phyloP scores from a whole-genome alignment of 1,140 invertebrate genomes.

The Aleiodes sp. region DNA sequence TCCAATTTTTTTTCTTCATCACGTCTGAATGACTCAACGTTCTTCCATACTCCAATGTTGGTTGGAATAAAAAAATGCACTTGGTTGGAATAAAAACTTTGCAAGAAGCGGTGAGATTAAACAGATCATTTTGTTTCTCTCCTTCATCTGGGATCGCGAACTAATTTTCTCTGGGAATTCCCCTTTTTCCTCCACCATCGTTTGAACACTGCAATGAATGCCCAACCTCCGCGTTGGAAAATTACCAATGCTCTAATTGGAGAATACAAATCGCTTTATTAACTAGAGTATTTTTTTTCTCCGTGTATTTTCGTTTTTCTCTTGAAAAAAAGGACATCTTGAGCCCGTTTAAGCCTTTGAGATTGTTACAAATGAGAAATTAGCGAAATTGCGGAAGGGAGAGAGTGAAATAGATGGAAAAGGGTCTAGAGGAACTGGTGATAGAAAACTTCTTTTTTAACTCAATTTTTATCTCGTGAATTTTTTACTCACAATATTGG shows the following conservation, averaged over 20 bases:
- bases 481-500: slow-evolving; percentile 36
- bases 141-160: neutral
- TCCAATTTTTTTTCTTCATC: slow-evolving; percentile 22
- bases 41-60: neutral
- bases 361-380: neutral
- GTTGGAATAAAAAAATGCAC: too few relatives aligned
- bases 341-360: neutral
- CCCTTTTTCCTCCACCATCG: neutral
- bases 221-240: slow-evolving; percentile 12
- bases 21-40: neutral
- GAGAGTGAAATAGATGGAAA: too few relatives aligned
- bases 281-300: slow-evolving; percentile 31
- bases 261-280: slow-evolving; percentile 40
- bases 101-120: neutral
- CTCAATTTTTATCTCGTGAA: slow-evolving; percentile 48
- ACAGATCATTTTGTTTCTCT: slow-evolving; percentile 6
- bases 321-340: neutral
- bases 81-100: neutral
- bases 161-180: slow-evolving; percentile 23
- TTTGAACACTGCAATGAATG: slow-evolving; percentile 1
- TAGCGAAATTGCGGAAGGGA: neutral
- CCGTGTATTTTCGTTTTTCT: slow-evolving; percentile 16
- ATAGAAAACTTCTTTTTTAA: slow-evolving; percentile 34
- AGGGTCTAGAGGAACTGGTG: too few relatives aligned
- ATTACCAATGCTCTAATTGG: slow-evolving; percentile 30